Conservation (phyloP, 2,888 invertebrate species). For the Heliconius erato region DNA sequence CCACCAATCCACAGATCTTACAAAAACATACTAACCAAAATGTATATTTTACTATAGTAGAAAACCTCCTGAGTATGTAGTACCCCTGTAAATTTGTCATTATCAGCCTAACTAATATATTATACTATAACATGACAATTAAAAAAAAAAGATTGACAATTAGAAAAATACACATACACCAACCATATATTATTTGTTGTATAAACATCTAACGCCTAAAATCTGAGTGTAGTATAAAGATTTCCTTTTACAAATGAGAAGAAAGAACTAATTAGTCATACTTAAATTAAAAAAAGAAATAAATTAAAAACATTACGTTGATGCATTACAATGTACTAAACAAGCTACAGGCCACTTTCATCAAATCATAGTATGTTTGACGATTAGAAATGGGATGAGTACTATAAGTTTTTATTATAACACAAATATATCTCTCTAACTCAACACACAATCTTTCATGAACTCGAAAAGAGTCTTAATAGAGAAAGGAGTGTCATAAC, state of each 20-base stretch:
- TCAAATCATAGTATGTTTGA: constrained; percentile 10
- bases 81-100: background rate
- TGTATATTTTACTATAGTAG: background rate
- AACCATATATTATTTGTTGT: background rate
- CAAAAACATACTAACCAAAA: background rate
- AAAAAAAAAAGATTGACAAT: too few species aligned
- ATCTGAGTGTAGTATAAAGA: background rate
- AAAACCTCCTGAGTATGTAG: too few species aligned
- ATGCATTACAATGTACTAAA: background rate
- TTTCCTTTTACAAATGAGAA: background rate
- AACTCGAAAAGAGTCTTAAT: background rate
- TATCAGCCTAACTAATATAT: background rate
- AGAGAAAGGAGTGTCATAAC: background rate
- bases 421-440: background rate
- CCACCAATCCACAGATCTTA: background rate
- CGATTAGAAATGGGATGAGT: constrained; percentile 6
- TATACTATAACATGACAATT: background rate
- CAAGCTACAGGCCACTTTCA: constrained; percentile 8
- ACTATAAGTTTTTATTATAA: background rate
- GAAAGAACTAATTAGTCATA: background rate
- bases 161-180: background rate
- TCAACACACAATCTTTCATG: background rate
- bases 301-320: constrained; percentile 1
- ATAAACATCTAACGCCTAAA: background rate
- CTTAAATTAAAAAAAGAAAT: background rate